Evolutionary conservation across 2,888 invertebrate genomes (phyloP).

Genomic region (Drosophila flavopinicola): DNA sequence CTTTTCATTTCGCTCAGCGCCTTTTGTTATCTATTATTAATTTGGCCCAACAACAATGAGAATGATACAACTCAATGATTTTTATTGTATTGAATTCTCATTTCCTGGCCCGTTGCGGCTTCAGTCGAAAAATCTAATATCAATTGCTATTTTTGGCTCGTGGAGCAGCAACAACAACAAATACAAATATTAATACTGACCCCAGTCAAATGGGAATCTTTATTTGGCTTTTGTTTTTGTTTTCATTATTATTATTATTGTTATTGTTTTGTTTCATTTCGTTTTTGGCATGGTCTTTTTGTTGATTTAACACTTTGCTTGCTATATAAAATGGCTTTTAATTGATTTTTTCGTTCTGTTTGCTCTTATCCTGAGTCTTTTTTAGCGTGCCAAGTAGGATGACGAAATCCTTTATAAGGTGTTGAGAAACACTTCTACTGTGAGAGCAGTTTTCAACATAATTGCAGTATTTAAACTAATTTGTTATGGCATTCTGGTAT

Average conservation of each 20-base stretch:
- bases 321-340: slow-evolving; percentile 42
- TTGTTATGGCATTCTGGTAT: slow-evolving; percentile 7
- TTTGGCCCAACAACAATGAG: slow-evolving; percentile 34
- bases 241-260: slow-evolving; percentile 13
- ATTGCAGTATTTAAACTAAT: slow-evolving; percentile 15
- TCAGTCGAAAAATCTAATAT: slow-evolving; percentile 53
- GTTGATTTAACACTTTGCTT: slow-evolving; percentile 51
- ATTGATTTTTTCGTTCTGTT: slow-evolving; percentile 46
- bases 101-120: slow-evolving; percentile 50
- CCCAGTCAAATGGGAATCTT: slow-evolving; percentile 24
- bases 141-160: slow-evolving; percentile 63
- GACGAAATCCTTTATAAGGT: neutral
- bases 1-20: slow-evolving; percentile 29
- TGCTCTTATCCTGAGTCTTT: neutral
- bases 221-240: slow-evolving; percentile 2
- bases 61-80: slow-evolving; percentile 60
- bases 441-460: no score
- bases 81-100: slow-evolving; percentile 72
- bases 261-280: neutral
- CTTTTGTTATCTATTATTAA: slow-evolving; percentile 71
- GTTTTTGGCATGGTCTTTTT: slow-evolving; percentile 22
- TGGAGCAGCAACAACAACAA: slow-evolving; percentile 16
- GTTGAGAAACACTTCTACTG: no score
- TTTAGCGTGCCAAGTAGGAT: slow-evolving; percentile 1
- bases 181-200: slow-evolving; percentile 32